These are phyloP conservation scores for Pantala flavescens DNA, from an alignment of 1,140 invertebrate species.

Conservation along the genomic window DNA sequence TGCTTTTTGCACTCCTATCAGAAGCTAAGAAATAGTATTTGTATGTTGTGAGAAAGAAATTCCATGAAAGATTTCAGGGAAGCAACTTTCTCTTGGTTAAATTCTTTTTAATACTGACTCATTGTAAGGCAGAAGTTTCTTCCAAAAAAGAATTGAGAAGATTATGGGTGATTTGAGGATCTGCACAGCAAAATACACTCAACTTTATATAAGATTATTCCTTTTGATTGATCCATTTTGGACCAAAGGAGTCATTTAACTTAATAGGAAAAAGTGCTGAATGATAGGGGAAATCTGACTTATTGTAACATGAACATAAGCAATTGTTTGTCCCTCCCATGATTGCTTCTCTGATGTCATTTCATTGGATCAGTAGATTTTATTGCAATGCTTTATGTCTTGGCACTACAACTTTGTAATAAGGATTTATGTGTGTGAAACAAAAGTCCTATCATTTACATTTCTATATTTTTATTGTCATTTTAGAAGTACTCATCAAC, in stretches of 20 bases:
- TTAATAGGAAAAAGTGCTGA: background rate
- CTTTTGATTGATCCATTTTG: too few species aligned
- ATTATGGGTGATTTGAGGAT: background rate
- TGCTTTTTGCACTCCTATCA: conserved; percentile 9
- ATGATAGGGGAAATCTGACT: background rate
- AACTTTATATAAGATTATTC: too few species aligned
- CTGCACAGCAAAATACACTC: background rate
- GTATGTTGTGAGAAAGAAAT: conserved; percentile 10
- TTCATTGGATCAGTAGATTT: conserved; percentile 10
- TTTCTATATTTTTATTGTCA: conserved; percentile 11
- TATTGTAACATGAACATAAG: background rate
- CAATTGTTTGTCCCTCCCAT: background rate
- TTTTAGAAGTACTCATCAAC: background rate
- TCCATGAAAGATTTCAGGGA: conserved; percentile 4
- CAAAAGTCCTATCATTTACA: background rate
- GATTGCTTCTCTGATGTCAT: conserved; percentile 2
- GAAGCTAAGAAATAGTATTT: conserved; percentile 7
- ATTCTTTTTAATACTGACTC: background rate
- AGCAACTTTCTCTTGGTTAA: conserved; percentile 6
- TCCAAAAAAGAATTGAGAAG: background rate
- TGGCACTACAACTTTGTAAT: conserved; percentile 9
- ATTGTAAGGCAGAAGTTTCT: background rate
- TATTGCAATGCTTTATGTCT: conserved; percentile 10
- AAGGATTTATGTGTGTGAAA: conserved; percentile 2
- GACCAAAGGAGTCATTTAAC: too few species aligned